phyloP scores from a whole-genome alignment of 2,797 vertebrate species.

The Rhinogobio ventralis region DNA sequence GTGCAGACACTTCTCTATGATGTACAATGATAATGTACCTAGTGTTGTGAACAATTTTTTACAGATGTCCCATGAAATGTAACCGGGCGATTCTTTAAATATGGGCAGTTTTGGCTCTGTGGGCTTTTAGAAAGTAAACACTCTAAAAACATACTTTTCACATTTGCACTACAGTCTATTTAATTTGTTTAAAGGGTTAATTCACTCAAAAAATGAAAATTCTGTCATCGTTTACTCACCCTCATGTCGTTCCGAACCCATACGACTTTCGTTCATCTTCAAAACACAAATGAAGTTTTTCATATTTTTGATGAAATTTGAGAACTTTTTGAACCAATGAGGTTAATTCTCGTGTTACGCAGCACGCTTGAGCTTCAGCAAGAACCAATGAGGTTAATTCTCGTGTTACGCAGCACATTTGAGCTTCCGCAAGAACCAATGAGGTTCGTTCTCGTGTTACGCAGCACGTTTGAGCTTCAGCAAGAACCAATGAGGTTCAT shows the following conservation, averaged over 20 bases:
- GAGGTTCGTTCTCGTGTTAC: too few relatives aligned
- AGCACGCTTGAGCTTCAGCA: too few relatives aligned
- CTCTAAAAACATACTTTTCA: neutral
- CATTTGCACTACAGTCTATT: neutral
- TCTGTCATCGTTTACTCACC: neutral
- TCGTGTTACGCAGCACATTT: too few relatives aligned
- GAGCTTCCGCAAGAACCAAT: too few relatives aligned
- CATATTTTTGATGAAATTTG: neutral
- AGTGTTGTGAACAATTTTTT: constrained; percentile 3
- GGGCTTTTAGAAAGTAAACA: neutral
- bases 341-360: too few relatives aligned
- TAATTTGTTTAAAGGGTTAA: neutral
- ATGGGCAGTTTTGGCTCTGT: neutral
- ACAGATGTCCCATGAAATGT: neutral
- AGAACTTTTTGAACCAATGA: neutral
- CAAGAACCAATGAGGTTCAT: too few relatives aligned
- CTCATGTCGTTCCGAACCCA: neutral
- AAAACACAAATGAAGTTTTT: neutral
- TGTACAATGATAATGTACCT: constrained; percentile 61
- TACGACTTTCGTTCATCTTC: neutral
- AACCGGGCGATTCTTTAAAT: neutral
- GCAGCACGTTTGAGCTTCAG: too few relatives aligned
- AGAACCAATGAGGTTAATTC: too few relatives aligned
- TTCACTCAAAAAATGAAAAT: neutral
- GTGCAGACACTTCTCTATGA: constrained; percentile 60